These are phyloP conservation scores for Euplexia lucipara DNA, from an alignment of 2,888 invertebrate species.

Conservation along the genomic window DNA sequence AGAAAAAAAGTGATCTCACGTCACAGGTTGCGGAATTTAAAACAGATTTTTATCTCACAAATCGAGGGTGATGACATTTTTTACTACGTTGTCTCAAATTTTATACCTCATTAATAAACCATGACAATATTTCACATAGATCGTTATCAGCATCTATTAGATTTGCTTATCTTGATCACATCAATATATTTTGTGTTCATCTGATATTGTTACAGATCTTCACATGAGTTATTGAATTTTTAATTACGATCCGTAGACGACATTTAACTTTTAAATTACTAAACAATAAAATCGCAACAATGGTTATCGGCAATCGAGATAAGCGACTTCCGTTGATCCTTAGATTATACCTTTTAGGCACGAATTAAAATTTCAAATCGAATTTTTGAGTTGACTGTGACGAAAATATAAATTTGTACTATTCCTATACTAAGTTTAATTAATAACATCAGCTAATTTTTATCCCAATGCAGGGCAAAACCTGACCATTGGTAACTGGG, in stretches of 20 bases:
- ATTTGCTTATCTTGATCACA: constrained; percentile 23
- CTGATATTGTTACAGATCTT: constrained; percentile 14
- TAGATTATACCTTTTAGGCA: constrained; percentile 41
- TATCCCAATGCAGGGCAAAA: too few species aligned
- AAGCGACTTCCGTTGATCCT: constrained; percentile 30
- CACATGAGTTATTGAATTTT: constrained; percentile 67
- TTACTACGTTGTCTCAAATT: background rate
- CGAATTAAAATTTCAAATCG: constrained; percentile 40
- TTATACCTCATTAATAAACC: constrained; percentile 45
- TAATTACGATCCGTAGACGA: constrained; percentile 69
- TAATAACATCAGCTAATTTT: too few species aligned
- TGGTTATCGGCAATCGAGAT: constrained; percentile 52
- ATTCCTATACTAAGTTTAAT: too few species aligned
- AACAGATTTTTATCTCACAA: too few species aligned
- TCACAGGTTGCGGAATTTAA: too few species aligned
- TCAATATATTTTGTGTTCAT: constrained; percentile 22
- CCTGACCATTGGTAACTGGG: too few species aligned
- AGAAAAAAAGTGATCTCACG: too few species aligned
- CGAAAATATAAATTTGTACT: background rate
- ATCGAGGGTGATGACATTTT: too few species aligned
- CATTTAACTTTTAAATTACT: constrained; percentile 57
- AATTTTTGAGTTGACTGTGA: constrained; percentile 12
- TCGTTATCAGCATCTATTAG: constrained; percentile 35
- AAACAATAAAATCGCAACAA: constrained; percentile 58
- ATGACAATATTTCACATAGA: constrained; percentile 37